Evolutionary conservation across 2,888 invertebrate species (phyloP).

Genomic region (Mythimna ferrago): DNA sequence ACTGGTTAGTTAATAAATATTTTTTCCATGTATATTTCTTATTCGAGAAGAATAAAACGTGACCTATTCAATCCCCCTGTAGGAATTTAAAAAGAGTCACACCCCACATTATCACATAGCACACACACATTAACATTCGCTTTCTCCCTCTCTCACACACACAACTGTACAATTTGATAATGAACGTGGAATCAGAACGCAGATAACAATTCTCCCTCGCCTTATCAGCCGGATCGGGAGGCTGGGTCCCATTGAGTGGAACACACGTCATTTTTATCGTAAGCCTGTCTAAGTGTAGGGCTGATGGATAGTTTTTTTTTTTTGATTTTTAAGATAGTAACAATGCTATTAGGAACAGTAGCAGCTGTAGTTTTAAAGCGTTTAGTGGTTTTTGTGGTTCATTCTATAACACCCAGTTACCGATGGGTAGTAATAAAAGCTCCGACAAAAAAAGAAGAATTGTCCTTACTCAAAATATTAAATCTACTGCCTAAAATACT

Average conservation of each 20-base stretch:
- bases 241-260: conserved; percentile 72
- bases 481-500: no score
- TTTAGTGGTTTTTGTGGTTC: background rate
- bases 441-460: no score
- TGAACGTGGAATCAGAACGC: conserved; percentile 84
- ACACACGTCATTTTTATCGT: conserved; percentile 74
- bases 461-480: no score
- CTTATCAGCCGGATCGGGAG: conserved; percentile 78
- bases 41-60: conserved; percentile 10
- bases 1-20: no score
- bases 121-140: conserved; percentile 52
- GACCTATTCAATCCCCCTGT: conserved; percentile 22
- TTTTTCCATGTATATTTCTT: background rate
- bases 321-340: conserved; percentile 47
- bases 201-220: conserved; percentile 78
- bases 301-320: conserved; percentile 62
- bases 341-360: conserved; percentile 54
- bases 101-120: conserved; percentile 59
- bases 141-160: conserved; percentile 52
- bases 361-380: conserved; percentile 19
- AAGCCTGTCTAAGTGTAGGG: conserved; percentile 61
- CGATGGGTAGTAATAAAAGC: no score
- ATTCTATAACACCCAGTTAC: background rate
- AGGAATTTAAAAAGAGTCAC: conserved; percentile 43
- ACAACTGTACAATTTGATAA: conserved; percentile 79